Base-by-base conservation (phyloP, 2,113 vertebrate genomes). In the Platysteira castanea region DNA sequence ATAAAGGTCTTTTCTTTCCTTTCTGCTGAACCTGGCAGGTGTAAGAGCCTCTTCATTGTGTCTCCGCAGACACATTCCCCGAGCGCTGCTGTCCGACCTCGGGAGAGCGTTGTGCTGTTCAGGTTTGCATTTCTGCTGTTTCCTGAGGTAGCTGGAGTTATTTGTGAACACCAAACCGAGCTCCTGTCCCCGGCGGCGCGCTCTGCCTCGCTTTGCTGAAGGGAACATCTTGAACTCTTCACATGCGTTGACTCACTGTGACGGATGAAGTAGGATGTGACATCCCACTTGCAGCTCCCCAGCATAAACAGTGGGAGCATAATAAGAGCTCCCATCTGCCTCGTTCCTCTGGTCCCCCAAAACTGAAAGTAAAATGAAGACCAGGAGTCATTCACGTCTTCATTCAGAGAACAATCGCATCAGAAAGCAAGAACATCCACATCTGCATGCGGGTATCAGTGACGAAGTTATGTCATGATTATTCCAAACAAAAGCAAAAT, bases 151-250 rank as follows among this genome's bases (percentile, higher is more conserved):
- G 64, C 7, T 75, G 64, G 28, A 71, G 83, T 89, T 96, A 96
- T 94, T 95, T 95, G 83, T 84, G 94, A 95, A 30, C 69, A 86
- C 73, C 87, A 65, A 92, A 84, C 69, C 89, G 15, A 60, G 73
- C 2, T 78, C 69, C 82, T 89, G 88, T 96, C 61, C 78, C 37
- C 3, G 15, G 80, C 10, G 2, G 80, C 10, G 2, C 16, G 27
- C n/a, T 30, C 69, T 90, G 75, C 95, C 92, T 95, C 15, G 1
- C 90, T 81, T 67, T 92, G 86, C 94, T 89, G 95, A 92, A 95
- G 84, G 92, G 96, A 97, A 97, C 93, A 97, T 95, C 95, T 97
- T 96, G 88, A 96, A 95, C 93, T 97, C 95, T 78, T 95, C 90
- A 93, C 77, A 87, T 81, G 46, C 42, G 0, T 96, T 96, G 92